Evolutionary conservation across 2,797 vertebrate genomes (phyloP), one percentile per base, ranked within the genome.

Genomic region (Anniella stebbinsi): DNA sequence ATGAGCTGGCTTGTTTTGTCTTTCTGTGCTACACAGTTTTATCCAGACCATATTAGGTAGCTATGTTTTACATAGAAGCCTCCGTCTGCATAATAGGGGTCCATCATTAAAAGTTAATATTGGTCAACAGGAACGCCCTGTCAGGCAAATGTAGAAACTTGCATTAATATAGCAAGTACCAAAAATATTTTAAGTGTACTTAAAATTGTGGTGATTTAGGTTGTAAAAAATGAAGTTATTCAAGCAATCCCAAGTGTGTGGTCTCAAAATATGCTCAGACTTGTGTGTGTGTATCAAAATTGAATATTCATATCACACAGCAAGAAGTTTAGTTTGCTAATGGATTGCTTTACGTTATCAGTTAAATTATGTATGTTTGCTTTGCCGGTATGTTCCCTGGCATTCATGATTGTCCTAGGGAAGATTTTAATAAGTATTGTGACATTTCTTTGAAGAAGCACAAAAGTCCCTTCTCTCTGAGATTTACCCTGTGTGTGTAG

Each of bases 371-470:
- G 85, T 92, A 89, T 48, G 90, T 17, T 92, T 82, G 5, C 18
- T 93, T 86, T 93, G 77, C 84, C 36, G 67, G 33, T 87, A 70
- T 92, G 45, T 13, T 85, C 85, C 75, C 72, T 90, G 87, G 86
- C 84, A 84, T 94, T 92, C 86, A 86, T 94, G 81, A 80, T 72
- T 0, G 0, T 89, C 66, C 80, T 93, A 88, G 72, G 88, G 89
- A 93, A 87, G 54, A 81, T 63, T n/a, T 90, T 88, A 83, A 54
- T 89, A 88, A 91, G 92, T 87, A 84, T 93, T 91, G 87, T 88
- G 88, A 84, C 45, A 48, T 78, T 23, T 84, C 23, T 83, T 82
- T 57, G 86, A 80, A 92, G 93, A 88, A 93, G 84, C 76, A 36
- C 83, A 91, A 76, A 75, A 81, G 54, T 8, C 33, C 67, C 38